Evolutionary conservation across 2,113 vertebrate species (phyloP), one percentile per base, ranked within the genome.

Genomic region (Phalacrocorax pelagicus): DNA sequence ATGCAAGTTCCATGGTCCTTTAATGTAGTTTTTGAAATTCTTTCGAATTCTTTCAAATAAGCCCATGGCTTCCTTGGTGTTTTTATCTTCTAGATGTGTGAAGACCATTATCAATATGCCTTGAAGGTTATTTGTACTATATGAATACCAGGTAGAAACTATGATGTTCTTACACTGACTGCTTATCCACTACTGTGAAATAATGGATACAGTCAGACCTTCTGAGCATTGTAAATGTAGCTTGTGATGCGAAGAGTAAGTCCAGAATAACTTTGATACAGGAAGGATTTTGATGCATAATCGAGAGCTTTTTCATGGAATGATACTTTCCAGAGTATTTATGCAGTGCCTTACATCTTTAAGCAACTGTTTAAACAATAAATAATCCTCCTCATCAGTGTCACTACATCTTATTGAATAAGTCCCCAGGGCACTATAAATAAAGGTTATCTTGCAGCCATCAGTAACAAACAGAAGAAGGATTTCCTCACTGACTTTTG

Each of bases 301-400:
- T 44, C 3, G 27, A 95, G 59, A 75, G 20, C 22, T 78, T 84
- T 81, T 88, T 66, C 32, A 88, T 38, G 36, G 44, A 83, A n/a
- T 47, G 30, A 67, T 81, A 38, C 34, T 93, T 93, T 67, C 51
- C 44, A 55, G 72, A 47, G 11, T 58, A 47, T 82, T 95, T 93
- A 83, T 78, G 72, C 55, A 71, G 42, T 79, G 62, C 21, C 38
- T 83, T 83, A 40, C 59, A 78, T 96, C 58, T 86, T 92, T 94
- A 90, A 92, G 51, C 63, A 88, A 90, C n/a, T 81, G 59, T 81
- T 15, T 80, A 88, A 88, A 93, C 75, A 95, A 95, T 88, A 95
- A 94, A 94, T 86, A 94, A 91, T 94, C 51, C 40, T 93, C 40
- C 88, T 81, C 61, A 91, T 90, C 92, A 93, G 86, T 96, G 80